Evolutionary conservation across 2,113 vertebrate species (phyloP), one percentile per base, ranked within the genome.

Genomic region (Tenebrosternarchus preto): DNA sequence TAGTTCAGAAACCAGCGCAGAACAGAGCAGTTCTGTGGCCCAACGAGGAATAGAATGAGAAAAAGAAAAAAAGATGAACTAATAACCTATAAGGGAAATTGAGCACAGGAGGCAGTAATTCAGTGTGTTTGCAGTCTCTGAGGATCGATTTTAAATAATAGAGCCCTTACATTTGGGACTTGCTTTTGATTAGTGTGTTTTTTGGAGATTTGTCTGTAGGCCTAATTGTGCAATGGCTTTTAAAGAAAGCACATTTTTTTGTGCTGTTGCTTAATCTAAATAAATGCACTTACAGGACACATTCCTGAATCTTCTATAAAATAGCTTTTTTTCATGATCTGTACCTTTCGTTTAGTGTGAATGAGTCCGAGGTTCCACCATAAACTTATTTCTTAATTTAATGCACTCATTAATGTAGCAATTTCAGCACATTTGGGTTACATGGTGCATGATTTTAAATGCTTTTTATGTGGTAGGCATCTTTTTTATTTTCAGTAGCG

Each of bases 121-220:
- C 25, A 50, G 43, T 59, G 43, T 55, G 59, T 33, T 72, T 70
- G 67, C 60, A 53, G 20, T 68, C 20, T 67, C 31, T 24, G 57
- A 55, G n/a, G 20, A 61, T 27, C 36, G 63, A 64, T 70, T 64
- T 64, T 64, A 70, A 76, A 71, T 60, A 70, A 57, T 46, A n/a
- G 17, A 25, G 22, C 8, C 22, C 19, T 59, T 64, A 50, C 69
- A 70, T 70, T 60, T 56, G 16, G 64, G 31, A 68, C 33, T 68
- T 68, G 39, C 68, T 36, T n/a, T 43, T 67, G 75, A 63, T 80
- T 63, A 69, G 63, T 56, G 46, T 66, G 56, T 36, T n/a, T 74
- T 80, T 68, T 75, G 56, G 33, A 59, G 60, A 57, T 75, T 75
- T 59, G 70, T 74, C n/a, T 29, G 22, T 24, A 50, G 43, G 43